Evolutionary conservation across 2,797 vertebrate genomes (phyloP).

Genomic region (Trachops cirrhosus): DNA sequence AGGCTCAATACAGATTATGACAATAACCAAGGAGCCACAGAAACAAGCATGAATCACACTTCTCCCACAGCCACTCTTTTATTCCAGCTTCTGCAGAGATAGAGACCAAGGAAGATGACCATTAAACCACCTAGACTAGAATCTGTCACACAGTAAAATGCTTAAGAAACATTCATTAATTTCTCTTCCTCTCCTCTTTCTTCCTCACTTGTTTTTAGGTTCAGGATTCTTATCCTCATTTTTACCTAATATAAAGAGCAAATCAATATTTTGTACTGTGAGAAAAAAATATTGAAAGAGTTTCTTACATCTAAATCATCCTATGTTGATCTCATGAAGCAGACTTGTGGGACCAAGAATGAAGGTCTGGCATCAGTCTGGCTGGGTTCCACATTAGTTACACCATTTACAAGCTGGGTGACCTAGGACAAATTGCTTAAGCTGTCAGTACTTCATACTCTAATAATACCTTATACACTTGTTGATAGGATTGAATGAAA

Average conservation of each 20-base stretch:
- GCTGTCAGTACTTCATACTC: not conserved
- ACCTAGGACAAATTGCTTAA: not conserved
- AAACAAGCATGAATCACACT: not conserved
- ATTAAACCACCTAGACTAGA: not conserved
- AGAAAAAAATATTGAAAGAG: not conserved
- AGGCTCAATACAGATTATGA: not conserved
- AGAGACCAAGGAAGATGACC: not conserved
- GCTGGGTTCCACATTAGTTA: not conserved
- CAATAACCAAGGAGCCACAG: not conserved
- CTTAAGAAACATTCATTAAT: not conserved
- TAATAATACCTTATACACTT: not conserved
- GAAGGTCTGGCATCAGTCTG: not conserved
- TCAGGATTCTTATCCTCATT: not conserved
- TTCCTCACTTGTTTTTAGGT: not conserved
- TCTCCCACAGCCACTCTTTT: not conserved
- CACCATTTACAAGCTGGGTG: not conserved
- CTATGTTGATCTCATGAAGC: accelerated
- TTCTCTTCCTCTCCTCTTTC: not conserved
- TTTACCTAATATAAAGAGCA: not conserved
- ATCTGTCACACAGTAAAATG: not conserved
- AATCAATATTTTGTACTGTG: not conserved
- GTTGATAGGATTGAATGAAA: not conserved
- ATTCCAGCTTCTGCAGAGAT: not conserved
- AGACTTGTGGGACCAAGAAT: not conserved
- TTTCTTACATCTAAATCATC: not conserved